Base-by-base conservation (phyloP, 30 jellyfish, hydroid and myxozoan species). In the Chironex yamaguchii region DNA sequence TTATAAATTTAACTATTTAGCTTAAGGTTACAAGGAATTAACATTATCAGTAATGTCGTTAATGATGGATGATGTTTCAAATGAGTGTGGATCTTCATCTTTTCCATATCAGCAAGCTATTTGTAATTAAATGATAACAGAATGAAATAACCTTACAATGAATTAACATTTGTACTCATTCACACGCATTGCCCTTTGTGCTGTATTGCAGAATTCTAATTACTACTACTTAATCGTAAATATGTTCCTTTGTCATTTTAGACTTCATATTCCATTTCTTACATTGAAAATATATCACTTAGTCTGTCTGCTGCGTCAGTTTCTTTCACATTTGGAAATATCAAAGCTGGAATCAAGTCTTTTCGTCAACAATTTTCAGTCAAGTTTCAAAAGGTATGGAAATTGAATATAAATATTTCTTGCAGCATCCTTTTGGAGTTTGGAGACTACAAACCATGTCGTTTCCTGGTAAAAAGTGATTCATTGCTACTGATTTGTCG, bases 351-450 rank as follows among this genome's bases (percentile, higher is more conserved):
- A 13, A 33, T 3, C 58, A 50, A 29, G 22, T 82, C 90, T 14
- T 58, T 90, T 49, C 82, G 27, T 17, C 97, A 90, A 52, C 85
- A 82, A n/a, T 81, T 90, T 71, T 67, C 67, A 32, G 86, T 81
- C 84, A 68, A 67, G 2, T 90, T 90, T 53, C 88, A 82, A 73
- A 90, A 90, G 95, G 97, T 90, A 49, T 11, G 81, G 21, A 6
- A 11, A 1, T 32, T 49, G 23, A 75, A 14, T 34, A 1, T 31
- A 4, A 62, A 79, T 28, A 20, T 52, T 1, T 29, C 12, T 62
- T 6, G 13, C 22, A 51, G 2, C 12, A 21, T 49, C 4, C 11
- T 2, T 20, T 27, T 22, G 4, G 26, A 49, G 2, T 22, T 49
- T 42, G 24, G 23, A 21, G 24, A 2, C 29, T 75, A 75, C 20